Evolutionary conservation across 1,140 invertebrate species (phyloP), one percentile per base, ranked within the genome.

Genomic region (Galendromus occidentalis): DNA sequence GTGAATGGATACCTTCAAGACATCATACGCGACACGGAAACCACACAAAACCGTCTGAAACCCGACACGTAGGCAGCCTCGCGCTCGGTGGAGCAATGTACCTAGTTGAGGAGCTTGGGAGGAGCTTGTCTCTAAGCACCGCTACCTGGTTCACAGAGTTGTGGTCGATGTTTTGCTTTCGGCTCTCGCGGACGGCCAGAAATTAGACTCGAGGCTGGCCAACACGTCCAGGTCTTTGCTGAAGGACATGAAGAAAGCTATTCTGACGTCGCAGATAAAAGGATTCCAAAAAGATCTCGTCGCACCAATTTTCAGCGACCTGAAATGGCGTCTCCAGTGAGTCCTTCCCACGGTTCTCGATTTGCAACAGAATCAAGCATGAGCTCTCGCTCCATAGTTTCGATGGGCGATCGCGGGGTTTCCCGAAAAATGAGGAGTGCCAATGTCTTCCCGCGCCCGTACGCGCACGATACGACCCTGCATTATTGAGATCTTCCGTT

Each of bases 151-250:
- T 28, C 22, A 33, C 33, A 59, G 51, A 33, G 17, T 59, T 5
- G 33, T 59, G 25, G 51, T 59, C 14, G 51, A 59, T 59, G 51
- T 59, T 59, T 33, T 59, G 25, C 51, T 59, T 14, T 59, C 51
- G 22, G 51, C 51, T 17, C 51, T 59, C 14, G 51, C 51, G 14
- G 51, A 59, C 51, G 51, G 51, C 14, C 51, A 59, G 51, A 59
- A 59, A 22, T 22, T 59, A 9, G 51, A 59, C 22, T 1, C 25
- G 9, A 25, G 51, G 25, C 51, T 59, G 14, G 12, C 17, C 1
- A 59, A 59, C 22, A 22, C 25, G 14, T 18, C 51, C 12, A 29
- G 25, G 51, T 14, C 25, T 14, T 33, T 59, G 14, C 20, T 59
- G 22, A 59, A 14, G 17, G 51, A 59, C 33, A 59, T 59, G 51